Evolutionary conservation across 2,888 invertebrate species (phyloP).

Genomic region (Chrysomela aeneicollis): DNA sequence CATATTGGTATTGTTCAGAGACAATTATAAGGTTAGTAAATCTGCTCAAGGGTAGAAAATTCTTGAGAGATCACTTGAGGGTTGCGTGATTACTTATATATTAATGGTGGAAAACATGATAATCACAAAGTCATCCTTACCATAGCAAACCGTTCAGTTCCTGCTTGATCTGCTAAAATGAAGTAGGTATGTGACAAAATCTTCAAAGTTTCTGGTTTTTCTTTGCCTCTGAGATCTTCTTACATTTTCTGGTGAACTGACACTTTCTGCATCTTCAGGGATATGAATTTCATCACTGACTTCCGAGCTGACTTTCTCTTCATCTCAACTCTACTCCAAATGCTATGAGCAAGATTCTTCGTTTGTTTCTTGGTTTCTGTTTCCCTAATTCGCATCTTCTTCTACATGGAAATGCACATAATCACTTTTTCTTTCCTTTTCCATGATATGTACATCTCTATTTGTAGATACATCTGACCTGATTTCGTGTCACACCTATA

Average conservation of each 20-base stretch:
- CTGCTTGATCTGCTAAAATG: no score
- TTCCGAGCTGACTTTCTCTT: no score
- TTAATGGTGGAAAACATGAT: slow-evolving; percentile 14
- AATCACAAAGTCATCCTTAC: slow-evolving; percentile 8
- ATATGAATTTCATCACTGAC: no score
- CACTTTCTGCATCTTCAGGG: no score
- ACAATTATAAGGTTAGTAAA: slow-evolving; percentile 14
- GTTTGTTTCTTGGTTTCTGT: not conserved
- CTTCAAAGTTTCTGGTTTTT: slow-evolving; percentile 10
- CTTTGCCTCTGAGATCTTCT: slow-evolving; percentile 23
- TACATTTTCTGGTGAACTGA: no score
- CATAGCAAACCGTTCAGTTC: slow-evolving; percentile 15
- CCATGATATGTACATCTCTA: slow-evolving; percentile 23
- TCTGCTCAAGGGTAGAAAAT: slow-evolving; percentile 10
- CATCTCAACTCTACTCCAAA: no score
- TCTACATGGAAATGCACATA: slow-evolving; percentile 11
- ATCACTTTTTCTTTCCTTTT: not conserved
- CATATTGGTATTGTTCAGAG: slow-evolving; percentile 13
- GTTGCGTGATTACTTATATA: slow-evolving; percentile 16
- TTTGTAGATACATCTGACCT: slow-evolving; percentile 14
- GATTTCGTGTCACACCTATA: slow-evolving; percentile 24
- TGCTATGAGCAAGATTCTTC: not conserved
- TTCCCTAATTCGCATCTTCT: no score
- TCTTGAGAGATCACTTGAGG: slow-evolving; percentile 6
- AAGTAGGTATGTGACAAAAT: no score